Evolutionary conservation across 1,140 invertebrate genomes (phyloP).

Genomic region (Gryon sp.): DNA sequence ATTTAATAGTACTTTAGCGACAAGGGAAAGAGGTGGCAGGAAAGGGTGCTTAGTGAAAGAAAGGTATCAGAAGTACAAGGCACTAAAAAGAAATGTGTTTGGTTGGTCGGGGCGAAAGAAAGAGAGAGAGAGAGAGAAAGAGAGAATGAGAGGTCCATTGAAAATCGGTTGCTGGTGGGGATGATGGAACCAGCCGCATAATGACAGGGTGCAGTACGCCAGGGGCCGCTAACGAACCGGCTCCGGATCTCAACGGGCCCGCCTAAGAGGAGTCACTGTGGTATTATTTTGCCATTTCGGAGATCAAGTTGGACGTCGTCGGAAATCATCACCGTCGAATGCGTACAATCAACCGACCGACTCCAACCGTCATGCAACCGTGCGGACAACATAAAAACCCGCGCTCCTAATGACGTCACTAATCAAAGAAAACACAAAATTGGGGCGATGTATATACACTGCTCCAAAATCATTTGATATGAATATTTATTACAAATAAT

Average conservation of each 20-base stretch:
- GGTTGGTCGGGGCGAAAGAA: constrained; percentile 4
- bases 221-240: constrained; percentile 76
- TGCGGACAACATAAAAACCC: constrained; percentile 67
- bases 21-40: constrained; percentile 1
- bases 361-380: constrained; percentile 61
- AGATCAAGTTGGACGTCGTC: constrained; percentile 70
- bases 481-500: too few relatives aligned
- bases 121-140: too few relatives aligned
- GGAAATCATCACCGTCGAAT: constrained; percentile 76
- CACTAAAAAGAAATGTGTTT: constrained; percentile 51
- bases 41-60: constrained; percentile 47
- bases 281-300: constrained; percentile 76
- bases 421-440: constrained; percentile 47
- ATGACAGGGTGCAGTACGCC: constrained; percentile 76
- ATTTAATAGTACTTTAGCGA: constrained; percentile 17
- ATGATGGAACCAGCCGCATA: constrained; percentile 71
- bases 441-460: too few relatives aligned
- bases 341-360: constrained; percentile 72
- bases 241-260: constrained; percentile 66
- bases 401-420: constrained; percentile 45
- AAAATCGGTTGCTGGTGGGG: constrained; percentile 57
- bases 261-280: constrained; percentile 71
- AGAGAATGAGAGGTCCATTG: constrained; percentile 21
- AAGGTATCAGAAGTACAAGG: constrained; percentile 46
- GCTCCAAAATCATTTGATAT: too few relatives aligned